A percentile compares a stretch with the other conserved stretches of the same genome.
Conservation (phyloP, 2,797 vertebrate genomes). For the Decapterus maruadsi region DNA sequence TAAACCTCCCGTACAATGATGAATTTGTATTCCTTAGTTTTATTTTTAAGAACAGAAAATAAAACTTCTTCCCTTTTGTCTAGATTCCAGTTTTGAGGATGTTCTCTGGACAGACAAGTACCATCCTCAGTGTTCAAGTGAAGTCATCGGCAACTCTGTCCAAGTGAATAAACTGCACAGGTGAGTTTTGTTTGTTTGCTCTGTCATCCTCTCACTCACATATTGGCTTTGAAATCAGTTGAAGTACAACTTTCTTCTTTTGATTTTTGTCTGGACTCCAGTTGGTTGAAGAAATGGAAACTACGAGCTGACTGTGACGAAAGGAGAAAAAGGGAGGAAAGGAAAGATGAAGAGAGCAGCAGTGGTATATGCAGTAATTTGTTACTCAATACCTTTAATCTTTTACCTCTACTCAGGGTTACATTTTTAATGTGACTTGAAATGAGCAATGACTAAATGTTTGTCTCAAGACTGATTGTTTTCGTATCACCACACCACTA, state of each 20-base stretch:
- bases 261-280: slow-evolving; percentile 59
- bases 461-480: background rate
- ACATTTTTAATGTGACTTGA: background rate
- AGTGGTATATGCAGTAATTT: slow-evolving; percentile 50
- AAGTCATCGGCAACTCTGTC: slow-evolving; percentile 90
- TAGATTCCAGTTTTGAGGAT: slow-evolving; percentile 86
- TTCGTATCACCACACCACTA: background rate
- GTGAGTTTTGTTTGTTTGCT: slow-evolving; percentile 75
- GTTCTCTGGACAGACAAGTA: slow-evolving; percentile 96
- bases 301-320: slow-evolving; percentile 88
- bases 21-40: background rate
- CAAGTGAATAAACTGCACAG: slow-evolving; percentile 89
- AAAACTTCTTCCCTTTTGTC: background rate
- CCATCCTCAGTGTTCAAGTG: slow-evolving; percentile 88
- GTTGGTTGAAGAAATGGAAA: slow-evolving; percentile 97
- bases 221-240: background rate
- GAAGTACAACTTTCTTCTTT: background rate
- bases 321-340: slow-evolving; percentile 83
- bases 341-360: slow-evolving; percentile 73
- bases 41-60: background rate
- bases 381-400: background rate
- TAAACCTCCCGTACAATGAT: background rate
- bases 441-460: background rate
- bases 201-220: background rate
- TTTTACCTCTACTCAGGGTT: background rate